Evolutionary conservation across 2,888 invertebrate genomes (phyloP), one percentile per base, ranked within the genome.

Genomic region (Tricholauxania praeusta): DNA sequence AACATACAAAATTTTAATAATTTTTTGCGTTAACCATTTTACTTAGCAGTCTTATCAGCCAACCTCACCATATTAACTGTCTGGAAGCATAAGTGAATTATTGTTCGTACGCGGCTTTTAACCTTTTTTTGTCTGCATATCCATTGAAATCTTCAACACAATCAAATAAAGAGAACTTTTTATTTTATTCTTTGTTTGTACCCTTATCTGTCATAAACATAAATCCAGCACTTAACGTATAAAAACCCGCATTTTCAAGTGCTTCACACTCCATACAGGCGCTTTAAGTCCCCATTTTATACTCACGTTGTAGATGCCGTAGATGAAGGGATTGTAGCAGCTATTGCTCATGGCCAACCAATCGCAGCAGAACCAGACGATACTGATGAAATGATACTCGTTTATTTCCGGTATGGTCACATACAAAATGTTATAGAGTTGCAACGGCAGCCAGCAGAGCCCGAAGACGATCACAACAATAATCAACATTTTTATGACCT

Each of bases 341-440:
- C 95, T 95, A 84, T 96, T 96, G 82, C 94, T 94, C 95, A 95
- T 95, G 1, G 93, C 93, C 83, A 96, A 88, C 94, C 94, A 95
- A 86, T 96, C 95, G 82, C 92, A 93, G 85, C 93, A 93, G 87
- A 96, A 95, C 90, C 93, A 96, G 73, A 96, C 90, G 64, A 96
- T 93, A 87, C 95, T 94, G 82, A 96, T 94, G 85, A 93, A 94
- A 79, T 89, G 90, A 85, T 93, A 94, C 81, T 92, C 91, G 83
- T 93, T 93, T 80, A 94, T 92, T 78, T 89, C 88, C 52, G 92
- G 91, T 80, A 91, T 91, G 72, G 92, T 91, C 15, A 92, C 92
- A 81, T 92, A 91, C 47, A 94, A 88, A 70, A 93, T 89, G 83
- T 93, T 91, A 83, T 93, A 94, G 73, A 91, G 90, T 82, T 94